Base-by-base conservation (phyloP, 1,140 invertebrate genomes). In the Drosophila quadrilineata region DNA sequence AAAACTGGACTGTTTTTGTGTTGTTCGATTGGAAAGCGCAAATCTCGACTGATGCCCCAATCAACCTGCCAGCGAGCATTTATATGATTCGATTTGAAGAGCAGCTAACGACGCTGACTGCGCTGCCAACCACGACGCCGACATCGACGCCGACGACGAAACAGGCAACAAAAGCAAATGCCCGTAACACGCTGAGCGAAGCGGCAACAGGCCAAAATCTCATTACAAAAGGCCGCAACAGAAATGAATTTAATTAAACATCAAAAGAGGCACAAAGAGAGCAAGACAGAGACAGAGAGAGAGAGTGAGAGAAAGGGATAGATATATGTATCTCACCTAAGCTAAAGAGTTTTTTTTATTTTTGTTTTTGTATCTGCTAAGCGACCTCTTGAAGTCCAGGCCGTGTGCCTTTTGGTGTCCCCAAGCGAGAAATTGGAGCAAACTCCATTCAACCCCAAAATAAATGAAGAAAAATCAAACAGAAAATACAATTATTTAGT, bases 171-270 rank as follows among this genome's bases (percentile, higher is more conserved):
- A 63, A 63, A 46, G 57, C 58, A 57, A 40, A 48, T 26, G 41
- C 52, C 49, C 53, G 71, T 41, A 66, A 33, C 59, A 36, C 52
- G 63, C 53, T 59, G 54, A 77, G 64, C 45, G 45, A 14, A 40
- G 53, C 50, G 6, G 35, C 40, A 46, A 49, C 54, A 53, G 38
- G 38, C 69, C 65, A 71, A 85, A 76, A 84, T 63, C 73, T 85
- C 69, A 84, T 84, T 85, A 84, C 77, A 84, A 84, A 82, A 82
- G 77, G 77, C 71, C 82, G 46, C 64, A 68, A 49, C 65, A 57
- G 63, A 84, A 84, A 70, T 85, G 70, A 84, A 84, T 84, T 84
- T 66, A 84, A 84, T 85, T 84, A 73, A 59, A 75, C 79, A 63
- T 77, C 73, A 85, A 85, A 82, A 80, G 77, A 71, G 16, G 60